Evolutionary conservation across 2,888 invertebrate species (phyloP), one percentile per base, ranked within the genome.

Genomic region (Sinhomidia bicolor): DNA sequence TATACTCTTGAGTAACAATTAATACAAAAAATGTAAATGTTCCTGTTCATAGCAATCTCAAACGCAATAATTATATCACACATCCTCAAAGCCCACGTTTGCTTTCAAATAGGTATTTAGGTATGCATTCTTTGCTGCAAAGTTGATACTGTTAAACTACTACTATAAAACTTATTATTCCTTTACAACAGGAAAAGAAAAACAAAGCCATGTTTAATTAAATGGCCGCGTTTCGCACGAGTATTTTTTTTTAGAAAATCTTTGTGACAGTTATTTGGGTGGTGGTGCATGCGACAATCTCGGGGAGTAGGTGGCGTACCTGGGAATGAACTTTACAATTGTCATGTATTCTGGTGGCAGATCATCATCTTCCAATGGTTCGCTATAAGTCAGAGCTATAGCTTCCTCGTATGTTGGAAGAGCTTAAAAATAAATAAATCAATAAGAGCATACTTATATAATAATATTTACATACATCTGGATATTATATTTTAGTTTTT

Each of bases 331-430:
- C 41, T 84, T 84, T 29, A 76, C 84, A 29, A 60, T 23, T 32
- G 60, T 29, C 84, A 62, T 60, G 36, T 84, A 84, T 36, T 84
- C 84, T 20, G 84, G 84, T 3, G 84, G 84, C 23, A 76, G 23
- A 47, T 84, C 84, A 32, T 84, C 82, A 44, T 84, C 84, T 76
- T 84, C 84, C 47, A 84, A 36, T n/a, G 84, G 84, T 57, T 84
- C 84, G 23, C 84, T 84, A 20, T 76, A 84, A n/a, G 84, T 9
- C 57, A 89, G 20, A 7, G 76, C 80, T 36, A 87, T 88, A 9
- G 90, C 90, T 29, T 90, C 90, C 20, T 89, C 87, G 78, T 90
- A 90, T 3, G 84, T 74, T 26, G 90, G 90, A 9, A 79, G 89
- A 81, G 90, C 90, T 90, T n/a, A n/a, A n/a, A n/a, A n/a, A n/a